Base-by-base conservation (phyloP, 2,888 invertebrate genomes). In the Crossocerus cetratus region DNA sequence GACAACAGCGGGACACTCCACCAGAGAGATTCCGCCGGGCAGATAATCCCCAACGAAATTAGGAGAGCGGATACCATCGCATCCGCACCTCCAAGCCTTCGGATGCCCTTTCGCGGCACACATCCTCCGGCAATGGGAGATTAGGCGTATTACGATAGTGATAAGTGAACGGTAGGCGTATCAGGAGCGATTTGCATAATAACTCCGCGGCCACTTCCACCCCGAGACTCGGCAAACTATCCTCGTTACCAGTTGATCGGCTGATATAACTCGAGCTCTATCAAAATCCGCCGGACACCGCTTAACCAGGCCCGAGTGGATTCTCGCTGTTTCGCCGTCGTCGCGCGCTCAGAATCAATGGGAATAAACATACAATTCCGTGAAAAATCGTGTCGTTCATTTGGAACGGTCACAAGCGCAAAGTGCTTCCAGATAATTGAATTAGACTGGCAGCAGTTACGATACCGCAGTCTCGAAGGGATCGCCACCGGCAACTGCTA, bases 111-210 rank as follows among this genome's bases (percentile, higher is more conserved):
- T 76, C 63, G 62, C 66, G 11, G 8, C 32, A 74, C 45, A 70
- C 70, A 70, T 74, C 67, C 70, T 68, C 76, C 68, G 76, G 70
- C 74, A 74, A 63, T 57, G 76, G 14, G 42, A 58, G 76, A 76
- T 76, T 76, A 75, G 76, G 66, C 69, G 57, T 61, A 75, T 76
- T 76, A 76, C 76, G 69, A 69, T 72, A 71, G 70, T 66, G 75
- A 77, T 75, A 77, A 75, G 70, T 61, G 77, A 75, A 69, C 65
- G 74, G 70, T 75, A 75, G 72, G 65, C 75, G 77, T 72, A 70
- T 66, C 70, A 61, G 60, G 32, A 66, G 58, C 21, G 49, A 69
- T 76, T 76, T 76, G 76, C 76, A 76, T 76, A 76, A 76, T 76
- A 76, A 76, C 76, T 62, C 65, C 43, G 72, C 71, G 75, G 61